These are phyloP conservation scores for Pectinophora gossypiella DNA, from an alignment of 1,140 invertebrate genomes.

Conservation along the genomic window DNA sequence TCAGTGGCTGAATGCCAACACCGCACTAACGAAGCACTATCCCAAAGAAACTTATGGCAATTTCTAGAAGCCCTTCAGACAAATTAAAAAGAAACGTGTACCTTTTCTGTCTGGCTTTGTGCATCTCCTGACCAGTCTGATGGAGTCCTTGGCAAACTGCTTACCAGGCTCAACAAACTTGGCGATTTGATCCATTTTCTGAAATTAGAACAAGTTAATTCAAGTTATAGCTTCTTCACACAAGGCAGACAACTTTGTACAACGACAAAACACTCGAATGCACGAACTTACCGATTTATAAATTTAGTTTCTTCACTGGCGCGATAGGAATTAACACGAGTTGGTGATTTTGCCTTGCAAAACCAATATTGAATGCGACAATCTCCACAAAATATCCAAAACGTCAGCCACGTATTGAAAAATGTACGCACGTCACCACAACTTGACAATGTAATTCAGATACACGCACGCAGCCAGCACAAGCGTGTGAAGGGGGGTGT, in stretches of 20 bases:
- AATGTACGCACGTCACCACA: slow-evolving; percentile 55
- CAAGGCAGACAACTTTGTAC: not conserved
- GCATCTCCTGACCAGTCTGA: slow-evolving; percentile 97
- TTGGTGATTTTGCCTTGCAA: slow-evolving; percentile 6
- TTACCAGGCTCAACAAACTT: slow-evolving; percentile 95
- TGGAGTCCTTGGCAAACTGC: slow-evolving; percentile 98
- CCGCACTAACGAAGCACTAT: not conserved
- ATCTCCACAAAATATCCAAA: slow-evolving; percentile 40
- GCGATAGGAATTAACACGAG: slow-evolving; percentile 1
- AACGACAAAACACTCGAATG: not conserved
- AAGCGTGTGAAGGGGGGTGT: too few relatives aligned
- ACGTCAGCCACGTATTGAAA: slow-evolving; percentile 68
- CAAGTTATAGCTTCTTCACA: slow-evolving; percentile 8
- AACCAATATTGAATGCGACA: slow-evolving; percentile 10
- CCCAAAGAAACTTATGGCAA: not conserved
- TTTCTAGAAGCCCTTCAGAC: not conserved
- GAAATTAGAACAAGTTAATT: slow-evolving; percentile 26
- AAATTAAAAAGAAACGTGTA: slow-evolving; percentile 69
- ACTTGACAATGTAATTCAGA: slow-evolving; percentile 24
- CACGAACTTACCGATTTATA: not conserved
- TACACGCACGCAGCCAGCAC: too few relatives aligned
- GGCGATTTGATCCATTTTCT: slow-evolving; percentile 97
- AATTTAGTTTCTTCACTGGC: not conserved
- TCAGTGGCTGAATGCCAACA: not conserved
- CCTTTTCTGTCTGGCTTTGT: slow-evolving; percentile 99